Percentiles rank a stretch among this genome's conserved stretches.
Conservation (phyloP, 2,888 invertebrate genomes). For the Acronicta leporina region DNA sequence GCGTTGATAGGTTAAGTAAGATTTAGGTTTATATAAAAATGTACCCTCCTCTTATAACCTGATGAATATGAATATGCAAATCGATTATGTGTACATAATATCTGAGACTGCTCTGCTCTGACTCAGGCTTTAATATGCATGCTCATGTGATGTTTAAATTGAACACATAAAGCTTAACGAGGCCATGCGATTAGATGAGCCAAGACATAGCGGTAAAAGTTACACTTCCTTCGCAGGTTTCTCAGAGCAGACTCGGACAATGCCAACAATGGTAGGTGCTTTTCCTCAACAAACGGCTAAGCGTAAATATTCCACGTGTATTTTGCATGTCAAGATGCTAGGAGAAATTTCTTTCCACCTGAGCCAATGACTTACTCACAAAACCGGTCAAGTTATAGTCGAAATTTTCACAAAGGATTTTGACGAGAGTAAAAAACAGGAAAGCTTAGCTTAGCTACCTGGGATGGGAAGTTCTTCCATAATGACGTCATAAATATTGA, state of each 20-base stretch:
- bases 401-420: conserved; percentile 48
- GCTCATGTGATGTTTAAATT: conserved; percentile 11
- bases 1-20: too few species aligned
- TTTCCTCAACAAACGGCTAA: conserved; percentile 26
- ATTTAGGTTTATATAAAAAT: too few species aligned
- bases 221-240: conserved; percentile 24
- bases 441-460: neutral
- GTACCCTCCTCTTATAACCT: neutral
- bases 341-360: conserved; percentile 22
- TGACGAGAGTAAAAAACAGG: neutral
- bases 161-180: conserved; percentile 40
- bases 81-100: neutral
- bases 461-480: conserved; percentile 39
- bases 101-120: neutral
- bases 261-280: conserved; percentile 37
- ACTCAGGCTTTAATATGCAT: neutral
- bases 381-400: conserved; percentile 45
- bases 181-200: conserved; percentile 32
- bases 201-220: conserved; percentile 35
- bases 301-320: conserved; percentile 35
- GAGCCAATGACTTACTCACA: conserved; percentile 27
- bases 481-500: too few species aligned
- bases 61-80: neutral
- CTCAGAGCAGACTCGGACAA: conserved; percentile 55
- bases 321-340: conserved; percentile 34